A percentile compares a stretch with the other conserved stretches of the same genome.
Evolutionary conservation across 2,888 invertebrate genomes (phyloP).

Genomic region (Prenolepis imparis): DNA sequence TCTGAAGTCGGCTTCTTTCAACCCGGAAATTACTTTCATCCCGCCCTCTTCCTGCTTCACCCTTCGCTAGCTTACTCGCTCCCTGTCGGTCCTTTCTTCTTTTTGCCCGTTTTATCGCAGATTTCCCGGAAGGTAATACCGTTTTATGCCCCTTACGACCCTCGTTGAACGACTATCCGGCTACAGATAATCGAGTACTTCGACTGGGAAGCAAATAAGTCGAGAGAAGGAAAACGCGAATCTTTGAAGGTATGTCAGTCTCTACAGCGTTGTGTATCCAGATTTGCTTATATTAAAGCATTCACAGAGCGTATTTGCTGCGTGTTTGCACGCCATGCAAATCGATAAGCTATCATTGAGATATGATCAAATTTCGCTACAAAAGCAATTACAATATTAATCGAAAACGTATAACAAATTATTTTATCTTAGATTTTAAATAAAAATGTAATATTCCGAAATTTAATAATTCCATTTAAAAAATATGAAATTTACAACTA

Average conservation of each 20-base stretch:
- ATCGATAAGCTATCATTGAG: conserved; percentile 42
- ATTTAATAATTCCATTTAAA: conserved; percentile 23
- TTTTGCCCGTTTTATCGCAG: conserved; percentile 59
- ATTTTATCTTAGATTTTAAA: conserved; percentile 1
- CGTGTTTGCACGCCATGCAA: conserved; percentile 14
- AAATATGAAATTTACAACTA: conserved; percentile 21
- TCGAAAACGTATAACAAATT: conserved; percentile 9
- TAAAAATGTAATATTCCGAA: conserved; percentile 8
- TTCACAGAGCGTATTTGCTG: conserved; percentile 43
- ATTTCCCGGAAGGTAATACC: conserved; percentile 70
- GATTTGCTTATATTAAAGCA: conserved; percentile 50
- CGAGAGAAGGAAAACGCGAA: conserved; percentile 13
- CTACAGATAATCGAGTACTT: conserved; percentile 72
- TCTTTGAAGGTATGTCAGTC: conserved; percentile 37
- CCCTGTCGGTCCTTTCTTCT: conserved; percentile 55
- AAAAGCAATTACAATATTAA: conserved; percentile 35
- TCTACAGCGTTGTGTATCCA: conserved; percentile 31
- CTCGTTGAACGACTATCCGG: conserved; percentile 68
- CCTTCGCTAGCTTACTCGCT: conserved; percentile 36
- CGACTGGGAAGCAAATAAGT: conserved; percentile 66
- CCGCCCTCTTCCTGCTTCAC: conserved; percentile 70
- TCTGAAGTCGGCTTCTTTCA: conserved; percentile 77
- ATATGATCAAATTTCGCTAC: conserved; percentile 15
- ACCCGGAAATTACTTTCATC: conserved; percentile 81
- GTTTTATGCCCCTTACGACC: conserved; percentile 69